These are phyloP conservation scores for Eristalis intricaria DNA, from an alignment of 2,888 invertebrate species.

Conservation along the genomic window DNA sequence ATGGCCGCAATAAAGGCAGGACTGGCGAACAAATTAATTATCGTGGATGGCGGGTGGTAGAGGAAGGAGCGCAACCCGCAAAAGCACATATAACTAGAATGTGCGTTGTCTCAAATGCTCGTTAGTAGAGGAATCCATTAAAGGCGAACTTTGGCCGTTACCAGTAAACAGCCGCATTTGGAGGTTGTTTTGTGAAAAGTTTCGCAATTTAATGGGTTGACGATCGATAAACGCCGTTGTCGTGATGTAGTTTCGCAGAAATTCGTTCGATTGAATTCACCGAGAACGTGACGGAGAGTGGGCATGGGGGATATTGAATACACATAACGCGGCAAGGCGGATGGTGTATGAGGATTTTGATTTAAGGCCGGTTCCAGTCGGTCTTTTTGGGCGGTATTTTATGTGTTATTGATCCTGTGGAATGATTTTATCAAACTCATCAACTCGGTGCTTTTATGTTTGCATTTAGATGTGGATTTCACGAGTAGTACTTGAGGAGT, in stretches of 20 bases:
- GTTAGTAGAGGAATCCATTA: constrained; percentile 25
- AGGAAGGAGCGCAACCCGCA: background rate
- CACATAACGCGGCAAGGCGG: background rate
- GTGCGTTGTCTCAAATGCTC: background rate
- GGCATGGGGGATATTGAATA: background rate
- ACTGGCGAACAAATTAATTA: constrained; percentile 19
- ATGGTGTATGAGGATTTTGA: background rate
- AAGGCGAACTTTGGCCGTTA: constrained; percentile 30
- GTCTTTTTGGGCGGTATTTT: background rate
- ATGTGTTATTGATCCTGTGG: background rate
- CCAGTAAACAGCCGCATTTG: constrained; percentile 17
- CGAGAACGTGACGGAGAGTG: background rate
- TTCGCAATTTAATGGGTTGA: constrained; percentile 8
- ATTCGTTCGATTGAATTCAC: constrained; percentile 5
- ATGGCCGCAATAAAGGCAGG: constrained; percentile 17
- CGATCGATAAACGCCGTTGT: constrained; percentile 35
- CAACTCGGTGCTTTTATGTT: background rate
- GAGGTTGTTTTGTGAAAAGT: constrained; percentile 32
- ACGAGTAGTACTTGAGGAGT: background rate
- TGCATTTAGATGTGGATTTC: background rate
- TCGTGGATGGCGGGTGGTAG: background rate
- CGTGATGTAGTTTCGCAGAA: constrained; percentile 23
- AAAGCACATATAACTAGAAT: constrained; percentile 1
- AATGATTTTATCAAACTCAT: background rate
- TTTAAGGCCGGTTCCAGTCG: background rate